These are phyloP conservation scores for Drosophila suboccidentalis DNA, from an alignment of 2,888 invertebrate genomes.

Conservation along the genomic window DNA sequence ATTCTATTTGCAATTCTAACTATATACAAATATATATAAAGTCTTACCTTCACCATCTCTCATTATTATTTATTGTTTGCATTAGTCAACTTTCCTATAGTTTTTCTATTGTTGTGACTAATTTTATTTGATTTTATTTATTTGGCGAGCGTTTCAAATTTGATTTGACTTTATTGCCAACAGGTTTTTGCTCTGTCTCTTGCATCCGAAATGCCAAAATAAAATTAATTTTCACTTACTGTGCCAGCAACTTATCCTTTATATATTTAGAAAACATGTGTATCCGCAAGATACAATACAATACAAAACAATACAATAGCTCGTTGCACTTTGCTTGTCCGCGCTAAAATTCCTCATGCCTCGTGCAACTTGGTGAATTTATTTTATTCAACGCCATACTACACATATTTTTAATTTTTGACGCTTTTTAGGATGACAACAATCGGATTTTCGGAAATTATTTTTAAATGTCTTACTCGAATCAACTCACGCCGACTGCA, in stretches of 20 bases:
- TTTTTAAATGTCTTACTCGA: not conserved
- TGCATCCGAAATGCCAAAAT: conserved; percentile 44
- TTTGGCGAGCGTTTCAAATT: conserved; percentile 44
- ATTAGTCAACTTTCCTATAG: conserved; percentile 61
- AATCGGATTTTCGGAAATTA: conserved; percentile 4
- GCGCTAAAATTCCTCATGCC: conserved; percentile 60
- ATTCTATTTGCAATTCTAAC: conserved; percentile 36
- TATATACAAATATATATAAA: not conserved
- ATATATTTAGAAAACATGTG: conserved; percentile 30
- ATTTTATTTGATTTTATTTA: conserved; percentile 50
- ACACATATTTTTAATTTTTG: conserved; percentile 30
- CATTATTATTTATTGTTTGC: conserved; percentile 61
- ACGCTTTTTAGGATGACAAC: not conserved
- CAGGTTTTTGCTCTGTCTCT: conserved; percentile 12
- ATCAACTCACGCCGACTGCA: not conserved
- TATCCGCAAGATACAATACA: conserved; percentile 32
- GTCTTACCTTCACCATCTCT: conserved; percentile 35
- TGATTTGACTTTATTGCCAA: conserved; percentile 53
- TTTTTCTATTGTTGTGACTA: conserved; percentile 67
- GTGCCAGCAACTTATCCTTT: conserved; percentile 46
- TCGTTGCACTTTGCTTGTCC: conserved; percentile 22
- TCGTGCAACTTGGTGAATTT: conserved; percentile 30
- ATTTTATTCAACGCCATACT: conserved; percentile 42
- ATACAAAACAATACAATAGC: conserved; percentile 34
- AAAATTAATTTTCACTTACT: conserved; percentile 71